These are phyloP conservation scores for Acrobasis repandana DNA, from an alignment of 2,888 invertebrate species.

Conservation along the genomic window DNA sequence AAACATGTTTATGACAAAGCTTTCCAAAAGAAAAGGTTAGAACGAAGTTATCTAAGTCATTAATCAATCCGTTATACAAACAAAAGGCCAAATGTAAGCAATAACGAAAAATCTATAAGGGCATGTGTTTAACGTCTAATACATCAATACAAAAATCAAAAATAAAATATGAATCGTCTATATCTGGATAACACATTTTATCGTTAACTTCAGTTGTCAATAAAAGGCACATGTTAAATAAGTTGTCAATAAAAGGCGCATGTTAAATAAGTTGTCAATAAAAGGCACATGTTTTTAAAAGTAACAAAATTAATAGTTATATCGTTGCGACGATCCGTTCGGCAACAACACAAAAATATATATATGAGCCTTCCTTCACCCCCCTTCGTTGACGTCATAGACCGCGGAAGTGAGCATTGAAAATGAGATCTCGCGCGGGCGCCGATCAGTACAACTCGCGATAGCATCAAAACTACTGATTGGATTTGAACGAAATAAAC, in stretches of 20 bases:
- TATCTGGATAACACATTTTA: background rate
- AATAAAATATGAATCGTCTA: background rate
- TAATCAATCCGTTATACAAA: background rate
- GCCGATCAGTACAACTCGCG: background rate
- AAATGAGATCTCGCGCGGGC: background rate
- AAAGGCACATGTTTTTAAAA: too few relatives aligned
- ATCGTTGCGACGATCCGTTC: background rate
- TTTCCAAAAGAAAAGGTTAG: background rate
- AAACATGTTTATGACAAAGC: background rate
- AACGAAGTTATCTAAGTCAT: background rate
- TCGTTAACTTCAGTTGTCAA: background rate
- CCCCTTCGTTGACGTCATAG: background rate
- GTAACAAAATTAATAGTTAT: background rate
- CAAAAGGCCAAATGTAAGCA: background rate
- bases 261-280: too few relatives aligned
- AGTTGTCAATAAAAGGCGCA: too few relatives aligned
- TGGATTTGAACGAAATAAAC: background rate
- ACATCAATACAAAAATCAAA: too few relatives aligned
- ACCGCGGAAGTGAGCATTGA: background rate
- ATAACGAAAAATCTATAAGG: background rate
- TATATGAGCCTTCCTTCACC: too few relatives aligned
- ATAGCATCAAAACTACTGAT: background rate
- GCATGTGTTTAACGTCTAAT: background rate
- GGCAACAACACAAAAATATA: background rate
- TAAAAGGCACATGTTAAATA: too few relatives aligned